Evolutionary conservation across 2,113 vertebrate species (phyloP).

Genomic region (Glaucidium brasilianum): DNA sequence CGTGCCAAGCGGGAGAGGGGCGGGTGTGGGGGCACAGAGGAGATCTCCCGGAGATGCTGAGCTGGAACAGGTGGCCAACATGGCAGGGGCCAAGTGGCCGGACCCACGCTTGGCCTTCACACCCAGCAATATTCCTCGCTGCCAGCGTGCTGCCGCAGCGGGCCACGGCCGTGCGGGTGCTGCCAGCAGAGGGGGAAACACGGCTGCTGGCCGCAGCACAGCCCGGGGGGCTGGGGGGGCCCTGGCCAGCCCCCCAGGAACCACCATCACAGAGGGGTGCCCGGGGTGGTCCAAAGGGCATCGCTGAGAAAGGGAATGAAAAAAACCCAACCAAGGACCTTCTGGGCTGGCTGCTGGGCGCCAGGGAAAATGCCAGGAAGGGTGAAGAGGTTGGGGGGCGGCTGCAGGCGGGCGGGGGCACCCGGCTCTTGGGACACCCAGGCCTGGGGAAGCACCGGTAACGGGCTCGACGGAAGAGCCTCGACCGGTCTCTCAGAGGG

Average conservation of each 20-base stretch:
- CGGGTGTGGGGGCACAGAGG: background rate
- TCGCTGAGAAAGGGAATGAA: background rate
- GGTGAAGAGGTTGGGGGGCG: background rate
- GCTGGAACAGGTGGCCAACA: background rate
- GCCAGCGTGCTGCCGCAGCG: background rate
- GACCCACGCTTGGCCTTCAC: background rate
- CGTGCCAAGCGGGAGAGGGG: background rate
- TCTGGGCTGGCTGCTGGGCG: background rate
- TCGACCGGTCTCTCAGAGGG: background rate
- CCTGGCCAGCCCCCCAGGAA: background rate
- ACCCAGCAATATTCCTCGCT: background rate
- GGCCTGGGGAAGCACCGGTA: background rate
- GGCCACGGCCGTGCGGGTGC: too few relatives aligned
- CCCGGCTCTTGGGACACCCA: background rate
- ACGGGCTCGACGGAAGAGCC: accelerated
- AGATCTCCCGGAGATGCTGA: background rate
- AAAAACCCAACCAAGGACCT: background rate
- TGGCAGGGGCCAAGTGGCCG: background rate
- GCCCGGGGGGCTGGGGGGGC: background rate
- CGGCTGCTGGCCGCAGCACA: background rate
- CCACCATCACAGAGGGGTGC: too few relatives aligned
- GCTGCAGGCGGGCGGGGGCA: too few relatives aligned
- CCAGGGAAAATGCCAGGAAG: background rate
- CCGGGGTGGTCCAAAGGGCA: background rate
- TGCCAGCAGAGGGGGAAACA: background rate